Base-by-base conservation (phyloP, 1,140 invertebrate genomes). In the Drosophila varians region DNA sequence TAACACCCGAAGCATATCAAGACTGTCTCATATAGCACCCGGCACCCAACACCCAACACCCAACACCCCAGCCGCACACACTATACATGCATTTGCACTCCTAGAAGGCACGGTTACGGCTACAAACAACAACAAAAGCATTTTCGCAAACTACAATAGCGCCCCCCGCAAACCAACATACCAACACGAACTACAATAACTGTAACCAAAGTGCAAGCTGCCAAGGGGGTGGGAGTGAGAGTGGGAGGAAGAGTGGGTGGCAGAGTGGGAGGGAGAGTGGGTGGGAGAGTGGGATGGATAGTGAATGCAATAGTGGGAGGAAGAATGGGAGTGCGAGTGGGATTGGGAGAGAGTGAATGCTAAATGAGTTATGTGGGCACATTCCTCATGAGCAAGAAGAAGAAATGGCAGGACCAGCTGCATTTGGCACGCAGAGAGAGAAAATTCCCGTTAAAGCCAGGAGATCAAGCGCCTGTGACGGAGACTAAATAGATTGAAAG, bases 311-410 rank as follows among this genome's bases (percentile, higher is more conserved):
- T n/a, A 40, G 18, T 8, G 14, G 2, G 14, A 16, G 19, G 38
- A n/a, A 40, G 3, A 40, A 2, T 14, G 21, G 31, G 45, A 58
- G 42, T 8, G 16, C 23, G 28, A 45, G 19, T 48, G 16, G 26
- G 23, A 55, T 21, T 21, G 23, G 1, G 34, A 40, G 34, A 28
- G 46, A 34, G 42, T 14, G 51, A 77, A 70, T 74, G 72, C 74
- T 56, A 77, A 83, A 82, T 77, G 78, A 77, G 78, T 77, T 82
- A 69, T 83, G 68, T 62, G 56, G 56, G 70, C 73, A 47, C 72
- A 75, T 53, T 68, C 46, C 47, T 68, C 60, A 64, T 12, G 12
- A 14, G 12, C 12, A 38, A 16, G 36, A 14, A 14, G 36, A 16
- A 14, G 36, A 38, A 9, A 0, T 1, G 16, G 36, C n/a, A 38